Percentiles rank a stretch among this genome's conserved stretches.
These are phyloP conservation scores for Lacanobia wlatinum DNA, from an alignment of 2,888 invertebrate species.

Conservation along the genomic window DNA sequence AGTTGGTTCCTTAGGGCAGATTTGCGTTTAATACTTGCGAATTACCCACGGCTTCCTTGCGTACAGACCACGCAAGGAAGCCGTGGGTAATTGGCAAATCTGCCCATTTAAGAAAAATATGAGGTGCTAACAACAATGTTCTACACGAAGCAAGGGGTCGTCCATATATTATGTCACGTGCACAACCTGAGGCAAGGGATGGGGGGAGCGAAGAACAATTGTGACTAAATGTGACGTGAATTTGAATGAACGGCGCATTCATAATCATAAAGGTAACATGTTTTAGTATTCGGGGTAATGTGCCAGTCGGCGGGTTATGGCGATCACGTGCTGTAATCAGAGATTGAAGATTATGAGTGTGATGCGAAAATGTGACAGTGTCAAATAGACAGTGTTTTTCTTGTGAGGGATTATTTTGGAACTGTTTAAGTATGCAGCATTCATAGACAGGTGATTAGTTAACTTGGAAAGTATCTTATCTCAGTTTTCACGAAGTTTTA, in stretches of 20 bases:
- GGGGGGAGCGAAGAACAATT: constrained; percentile 43
- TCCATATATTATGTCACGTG: constrained; percentile 58
- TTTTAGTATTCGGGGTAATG: constrained; percentile 56
- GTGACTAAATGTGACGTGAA: constrained; percentile 62
- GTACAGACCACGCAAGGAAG: background rate
- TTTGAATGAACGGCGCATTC: constrained; percentile 57
- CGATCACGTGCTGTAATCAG: constrained; percentile 51
- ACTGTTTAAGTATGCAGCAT: constrained; percentile 1
- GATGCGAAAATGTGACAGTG: constrained; percentile 16
- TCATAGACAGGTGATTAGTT: background rate
- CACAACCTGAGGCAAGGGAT: constrained; percentile 10
- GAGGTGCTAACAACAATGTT: constrained; percentile 57
- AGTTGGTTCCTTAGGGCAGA: too few relatives aligned
- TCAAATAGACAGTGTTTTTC: constrained; percentile 1
- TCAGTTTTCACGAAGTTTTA: background rate
- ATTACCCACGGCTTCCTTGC: too few relatives aligned
- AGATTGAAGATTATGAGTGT: constrained; percentile 44
- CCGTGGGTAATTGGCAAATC: background rate
- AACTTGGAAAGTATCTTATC: too few relatives aligned
- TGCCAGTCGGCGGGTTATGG: constrained; percentile 23
- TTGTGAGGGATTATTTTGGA: background rate
- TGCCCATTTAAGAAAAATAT: constrained; percentile 40
- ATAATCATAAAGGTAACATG: constrained; percentile 60
- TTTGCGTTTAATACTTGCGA: too few relatives aligned
- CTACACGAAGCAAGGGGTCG: constrained; percentile 44